Evolutionary conservation across 1,140 invertebrate species (phyloP), one percentile per base, ranked within the genome.

Genomic region (Agrypnia vestita): DNA sequence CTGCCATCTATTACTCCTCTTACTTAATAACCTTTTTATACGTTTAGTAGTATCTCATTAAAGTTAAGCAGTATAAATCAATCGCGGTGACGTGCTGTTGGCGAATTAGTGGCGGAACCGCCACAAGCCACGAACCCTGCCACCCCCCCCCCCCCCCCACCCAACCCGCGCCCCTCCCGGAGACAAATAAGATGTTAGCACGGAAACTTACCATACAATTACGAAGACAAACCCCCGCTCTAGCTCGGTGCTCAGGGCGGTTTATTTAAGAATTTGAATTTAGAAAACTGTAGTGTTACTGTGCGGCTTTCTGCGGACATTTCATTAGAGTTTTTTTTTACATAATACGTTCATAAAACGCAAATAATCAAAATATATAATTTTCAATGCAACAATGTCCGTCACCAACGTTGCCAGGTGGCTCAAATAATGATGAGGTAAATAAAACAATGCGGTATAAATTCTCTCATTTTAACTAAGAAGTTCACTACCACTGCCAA

Each of bases 181-280:
- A 79, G 80, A 79, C 80, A 82, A 82, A 79, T 82, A 82, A 82
- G 80, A 79, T 76, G 80, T 82, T 82, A 64, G 76, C 80, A 82
- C 80, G 80, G 64, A 35, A 76, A 46, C 64, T 69, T 69, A 46
- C n/a, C 44, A 10, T 47, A 47, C n/a, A 69, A 35, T 35, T 56
- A 56, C 71, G 21, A 15, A 44, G 53, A 15, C 11, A 47, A 17
- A 21, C 44, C 67, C 46, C 4, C 49, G 11, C 49, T 15, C n/a
- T 64, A 43, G 25, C 61, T 64, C 25, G 0, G 25, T 64, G 8
- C 19, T 64, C n/a, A 51, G 25, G 6, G 6, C 6, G 11, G 8
- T 9, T 51, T 1, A 51, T 15, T 12, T 51, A 15, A 51, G 8
- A 13, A 13, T n/a, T n/a, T n/a, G n/a, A n/a, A n/a, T n/a, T n/a